Evolutionary conservation across 2,113 vertebrate genomes (phyloP), one percentile per base, ranked within the genome.

Genomic region (Megaceryle torquata): DNA sequence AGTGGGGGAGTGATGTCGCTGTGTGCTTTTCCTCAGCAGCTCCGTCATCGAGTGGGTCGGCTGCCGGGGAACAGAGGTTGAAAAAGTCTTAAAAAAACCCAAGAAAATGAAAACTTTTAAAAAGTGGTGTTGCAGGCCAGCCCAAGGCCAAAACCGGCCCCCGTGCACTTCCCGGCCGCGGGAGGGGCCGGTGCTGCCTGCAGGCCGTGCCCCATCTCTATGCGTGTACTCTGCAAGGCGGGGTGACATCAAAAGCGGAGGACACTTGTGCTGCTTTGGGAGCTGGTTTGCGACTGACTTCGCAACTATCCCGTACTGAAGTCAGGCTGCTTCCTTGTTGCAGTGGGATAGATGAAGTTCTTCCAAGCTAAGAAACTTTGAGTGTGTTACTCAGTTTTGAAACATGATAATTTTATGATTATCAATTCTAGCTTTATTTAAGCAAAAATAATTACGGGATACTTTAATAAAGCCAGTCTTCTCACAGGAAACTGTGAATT

Each of bases 271-370:
- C 43, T 6, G 46, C 35, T 8, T 5, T 9, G 29, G 46, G 24
- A 37, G 20, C 43, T 6, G 50, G 28, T 20, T 44, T 9, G 57
- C 18, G 1, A 2, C 35, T 10, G 3, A 2, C 29, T 14, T 3
- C 4, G 1, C 41, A 3, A 17, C 2, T 17, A 13, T 8, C 26
- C 63, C 5, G 6, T 12, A 4, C 4, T 11, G 2, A 3, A 16
- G 2, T 11, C 15, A 0, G 77, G 5, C 44, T 1, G 18, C 50
- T 15, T 6, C 65, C 29, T 6, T 2, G 5, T 4, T 33, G 41
- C 20, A 7, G 3, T 13, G 0, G 54, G 28, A 26, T 10, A 1
- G 37, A 1, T 10, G 61, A 5, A 20, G 39, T 39, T 79, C 26
- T 69, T 24, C 33, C 33, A 1, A 11, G 15, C 39, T 8, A 9